A percentile compares a stretch with the other conserved stretches of the same genome.
Conservation (phyloP, 2,888 invertebrate genomes). For the Sepiola atlantica region DNA sequence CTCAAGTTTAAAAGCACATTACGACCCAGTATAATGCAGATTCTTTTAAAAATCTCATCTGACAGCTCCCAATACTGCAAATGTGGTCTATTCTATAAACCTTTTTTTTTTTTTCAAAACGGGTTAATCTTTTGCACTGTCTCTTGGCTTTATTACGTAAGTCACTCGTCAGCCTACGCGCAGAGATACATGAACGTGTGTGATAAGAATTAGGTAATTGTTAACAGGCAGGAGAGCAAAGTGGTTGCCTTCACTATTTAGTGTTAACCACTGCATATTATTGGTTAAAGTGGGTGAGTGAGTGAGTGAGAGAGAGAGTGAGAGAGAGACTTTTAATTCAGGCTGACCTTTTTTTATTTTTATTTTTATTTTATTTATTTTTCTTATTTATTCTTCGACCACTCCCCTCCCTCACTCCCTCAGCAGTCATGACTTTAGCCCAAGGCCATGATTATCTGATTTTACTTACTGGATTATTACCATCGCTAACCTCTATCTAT, state of each 20-base stretch:
- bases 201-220: neutral
- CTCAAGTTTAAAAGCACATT: no score
- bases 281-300: neutral
- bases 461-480: conserved; percentile 17
- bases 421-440: neutral
- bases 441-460: neutral
- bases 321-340: neutral
- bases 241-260: neutral
- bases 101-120: no score
- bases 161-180: neutral
- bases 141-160: neutral
- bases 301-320: no score
- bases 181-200: neutral
- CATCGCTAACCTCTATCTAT: neutral
- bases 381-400: no score
- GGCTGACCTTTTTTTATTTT: neutral
- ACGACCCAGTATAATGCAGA: no score
- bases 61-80: no score
- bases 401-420: neutral
- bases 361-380: no score
- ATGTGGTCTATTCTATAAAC: no score
- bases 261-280: neutral
- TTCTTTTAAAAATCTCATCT: no score
- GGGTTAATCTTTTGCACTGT: neutral
- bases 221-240: neutral